Conservation (phyloP, 2,113 vertebrate species). For the Diphyllodes magnificus region DNA sequence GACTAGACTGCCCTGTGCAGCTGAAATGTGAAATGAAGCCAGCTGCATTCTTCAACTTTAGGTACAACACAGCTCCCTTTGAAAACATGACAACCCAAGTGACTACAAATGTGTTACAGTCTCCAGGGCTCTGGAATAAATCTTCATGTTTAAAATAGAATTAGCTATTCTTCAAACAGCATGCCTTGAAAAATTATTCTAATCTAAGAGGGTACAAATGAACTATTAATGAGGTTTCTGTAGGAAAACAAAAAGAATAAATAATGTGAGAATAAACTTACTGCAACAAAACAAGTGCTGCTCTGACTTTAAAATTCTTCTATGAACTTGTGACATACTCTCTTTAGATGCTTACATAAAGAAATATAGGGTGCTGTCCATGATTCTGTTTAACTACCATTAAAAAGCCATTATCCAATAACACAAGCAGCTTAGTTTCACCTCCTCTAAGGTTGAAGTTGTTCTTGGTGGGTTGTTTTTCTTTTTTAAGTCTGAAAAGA, state of each 20-base stretch:
- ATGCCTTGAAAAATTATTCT: neutral
- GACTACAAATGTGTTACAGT: neutral
- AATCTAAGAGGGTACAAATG: neutral
- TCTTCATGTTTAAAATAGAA: constrained; percentile 4
- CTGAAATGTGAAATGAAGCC: neutral
- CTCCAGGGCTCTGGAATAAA: neutral
- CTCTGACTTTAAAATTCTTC: neutral
- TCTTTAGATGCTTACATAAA: constrained; percentile 1
- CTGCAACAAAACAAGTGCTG: neutral
- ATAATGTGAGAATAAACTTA: neutral
- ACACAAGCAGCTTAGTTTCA: constrained; percentile 41
- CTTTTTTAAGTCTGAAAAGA: constrained; percentile 36
- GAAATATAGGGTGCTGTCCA: constrained; percentile 38
- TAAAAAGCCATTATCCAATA: constrained; percentile 54
- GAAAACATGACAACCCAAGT: neutral
- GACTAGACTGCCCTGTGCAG: neutral
- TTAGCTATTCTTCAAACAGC: neutral
- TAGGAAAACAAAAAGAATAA: constrained; percentile 10
- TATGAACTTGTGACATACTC: neutral
- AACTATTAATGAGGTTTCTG: neutral
- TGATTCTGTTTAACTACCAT: constrained; percentile 45
- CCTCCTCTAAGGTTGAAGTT: neutral
- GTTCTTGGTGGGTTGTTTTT: constrained; percentile 36
- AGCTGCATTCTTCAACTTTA: neutral
- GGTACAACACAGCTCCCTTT: neutral